phyloP scores from a whole-genome alignment of 2,113 vertebrate genomes.

The Clarias batrachus region DNA sequence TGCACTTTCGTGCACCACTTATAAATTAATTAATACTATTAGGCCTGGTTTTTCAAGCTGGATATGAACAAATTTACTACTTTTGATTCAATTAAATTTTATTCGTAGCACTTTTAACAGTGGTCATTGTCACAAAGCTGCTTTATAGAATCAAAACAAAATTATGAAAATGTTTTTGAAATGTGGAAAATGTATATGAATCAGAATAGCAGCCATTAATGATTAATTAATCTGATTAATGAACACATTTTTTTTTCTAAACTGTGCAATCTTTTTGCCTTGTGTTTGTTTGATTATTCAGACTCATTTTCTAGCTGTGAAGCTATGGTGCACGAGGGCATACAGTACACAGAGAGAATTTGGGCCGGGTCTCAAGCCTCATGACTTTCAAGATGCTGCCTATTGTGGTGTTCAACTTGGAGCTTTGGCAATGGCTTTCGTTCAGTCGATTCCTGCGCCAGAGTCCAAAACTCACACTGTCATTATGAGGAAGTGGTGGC shows the following conservation, averaged over 20 bases:
- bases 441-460: slow-evolving; percentile 6
- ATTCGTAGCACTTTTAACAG: too few relatives aligned
- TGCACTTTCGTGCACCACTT: not conserved
- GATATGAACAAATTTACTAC: not conserved
- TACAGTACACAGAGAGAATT: not conserved
- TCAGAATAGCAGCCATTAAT: too few relatives aligned
- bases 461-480: slow-evolving; percentile 20
- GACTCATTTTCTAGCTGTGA: not conserved
- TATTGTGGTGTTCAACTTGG: slow-evolving; percentile 25
- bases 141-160: too few relatives aligned
- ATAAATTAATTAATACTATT: not conserved
- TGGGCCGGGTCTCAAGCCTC: not conserved
- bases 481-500: slow-evolving; percentile 12
- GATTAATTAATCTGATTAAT: too few relatives aligned
- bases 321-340: not conserved
- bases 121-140: too few relatives aligned
- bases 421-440: not conserved
- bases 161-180: too few relatives aligned
- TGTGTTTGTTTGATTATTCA: not conserved
- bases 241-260: too few relatives aligned
- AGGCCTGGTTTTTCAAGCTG: too few relatives aligned
- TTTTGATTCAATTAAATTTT: too few relatives aligned
- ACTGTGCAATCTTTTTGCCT: too few relatives aligned
- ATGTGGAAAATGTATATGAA: too few relatives aligned
- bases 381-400: slow-evolving; percentile 2